phyloP scores from a whole-genome alignment of 2,113 vertebrate species.

The Acinonyx jubatus region DNA sequence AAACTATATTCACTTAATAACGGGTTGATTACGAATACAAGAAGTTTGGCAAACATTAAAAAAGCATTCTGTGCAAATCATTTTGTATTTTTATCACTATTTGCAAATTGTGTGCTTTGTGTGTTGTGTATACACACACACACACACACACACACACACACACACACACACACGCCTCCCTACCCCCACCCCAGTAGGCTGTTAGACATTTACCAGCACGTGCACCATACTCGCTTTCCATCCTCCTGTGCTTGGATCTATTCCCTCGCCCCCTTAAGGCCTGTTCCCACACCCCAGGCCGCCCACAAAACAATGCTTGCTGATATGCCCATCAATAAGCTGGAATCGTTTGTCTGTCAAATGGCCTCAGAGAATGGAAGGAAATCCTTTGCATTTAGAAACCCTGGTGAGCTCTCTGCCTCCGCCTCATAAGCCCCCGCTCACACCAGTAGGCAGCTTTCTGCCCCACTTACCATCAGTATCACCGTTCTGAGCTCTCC shows the following conservation, averaged over 20 bases:
- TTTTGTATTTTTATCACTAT: not conserved
- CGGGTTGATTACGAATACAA: not conserved
- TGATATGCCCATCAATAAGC: slow-evolving; percentile 66
- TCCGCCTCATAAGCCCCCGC: not conserved
- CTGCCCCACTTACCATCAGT: not conserved
- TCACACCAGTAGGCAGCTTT: not conserved
- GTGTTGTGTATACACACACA: not conserved
- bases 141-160: not conserved
- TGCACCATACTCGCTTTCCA: not conserved
- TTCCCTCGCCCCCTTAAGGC: not conserved
- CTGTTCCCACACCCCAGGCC: slow-evolving; percentile 76
- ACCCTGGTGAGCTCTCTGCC: not conserved
- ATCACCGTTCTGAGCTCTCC: not conserved
- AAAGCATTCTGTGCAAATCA: not conserved
- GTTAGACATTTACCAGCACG: slow-evolving; percentile 30
- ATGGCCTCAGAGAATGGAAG: slow-evolving; percentile 68
- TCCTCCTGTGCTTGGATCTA: not conserved
- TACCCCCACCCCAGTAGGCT: not conserved
- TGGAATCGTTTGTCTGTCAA: slow-evolving; percentile 39
- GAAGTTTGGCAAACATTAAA: not conserved
- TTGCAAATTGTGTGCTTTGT: not conserved
- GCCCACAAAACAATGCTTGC: slow-evolving; percentile 66
- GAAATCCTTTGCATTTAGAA: slow-evolving; percentile 75
- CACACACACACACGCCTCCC: not conserved
- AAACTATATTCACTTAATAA: not conserved